Percentiles rank a stretch among this genome's conserved stretches.
Conservation (phyloP, 1,140 invertebrate genomes). For the Atta colombica region DNA sequence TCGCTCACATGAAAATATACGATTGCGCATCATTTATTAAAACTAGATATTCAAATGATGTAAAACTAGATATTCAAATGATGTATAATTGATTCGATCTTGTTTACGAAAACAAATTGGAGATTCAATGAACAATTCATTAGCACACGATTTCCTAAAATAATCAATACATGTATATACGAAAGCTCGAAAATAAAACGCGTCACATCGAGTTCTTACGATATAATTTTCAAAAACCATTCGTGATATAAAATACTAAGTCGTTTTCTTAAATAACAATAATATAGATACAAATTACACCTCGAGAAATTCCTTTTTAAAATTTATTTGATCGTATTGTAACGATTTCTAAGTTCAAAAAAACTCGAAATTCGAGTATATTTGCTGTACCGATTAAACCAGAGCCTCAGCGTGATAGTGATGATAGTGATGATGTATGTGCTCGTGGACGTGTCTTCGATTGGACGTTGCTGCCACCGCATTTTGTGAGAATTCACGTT, state of each 20-base stretch:
- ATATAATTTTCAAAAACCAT: conserved; percentile 43
- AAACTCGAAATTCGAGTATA: not conserved
- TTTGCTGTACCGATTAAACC: conserved; percentile 72
- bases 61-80: not conserved
- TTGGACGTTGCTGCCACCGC: conserved; percentile 77
- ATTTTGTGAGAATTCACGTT: conserved; percentile 87
- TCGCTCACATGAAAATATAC: conserved; percentile 7
- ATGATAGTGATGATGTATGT: conserved; percentile 94
- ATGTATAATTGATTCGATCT: not conserved
- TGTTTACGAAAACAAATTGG: conserved; percentile 9
- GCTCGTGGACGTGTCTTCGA: conserved; percentile 91
- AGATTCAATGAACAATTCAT: conserved; percentile 34
- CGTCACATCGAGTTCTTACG: conserved; percentile 20
- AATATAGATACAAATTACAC: conserved; percentile 5
- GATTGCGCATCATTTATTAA: not conserved
- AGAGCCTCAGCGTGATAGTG: conserved; percentile 88
- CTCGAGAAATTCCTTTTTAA: not conserved
- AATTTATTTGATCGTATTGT: conserved; percentile 22
- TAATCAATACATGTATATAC: conserved; percentile 17
- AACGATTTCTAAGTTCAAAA: not conserved
- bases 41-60: conserved; percentile 20
- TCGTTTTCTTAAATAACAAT: not conserved
- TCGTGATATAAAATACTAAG: not conserved
- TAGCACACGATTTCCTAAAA: conserved; percentile 5
- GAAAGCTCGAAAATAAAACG: not conserved